Evolutionary conservation across 2,113 vertebrate genomes (phyloP), one percentile per base, ranked within the genome.

Genomic region (Erythrolamprus reginae): DNA sequence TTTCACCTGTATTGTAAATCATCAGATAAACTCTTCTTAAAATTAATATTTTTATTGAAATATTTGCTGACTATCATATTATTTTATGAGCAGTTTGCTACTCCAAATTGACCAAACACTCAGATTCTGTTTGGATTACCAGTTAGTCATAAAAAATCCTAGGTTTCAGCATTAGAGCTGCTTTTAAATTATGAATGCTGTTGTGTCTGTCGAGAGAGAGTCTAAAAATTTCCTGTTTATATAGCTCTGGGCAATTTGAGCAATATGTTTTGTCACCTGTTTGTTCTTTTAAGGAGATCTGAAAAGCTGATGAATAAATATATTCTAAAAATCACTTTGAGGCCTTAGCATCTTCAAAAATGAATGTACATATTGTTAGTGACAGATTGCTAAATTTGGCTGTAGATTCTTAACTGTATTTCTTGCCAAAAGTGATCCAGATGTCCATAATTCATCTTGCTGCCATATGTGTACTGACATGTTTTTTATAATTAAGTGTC

Each of bases 341-440:
- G 96, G 96, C 93, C 93, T 94, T 97, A 95, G 96, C 82, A 53
- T 96, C 95, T 96, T 97, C 96, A 96, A 96, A 77, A 97, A 97
- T 97, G 97, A 97, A 97, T 96, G 96, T 97, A 96, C 96, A 96
- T 97, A 96, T 97, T 97, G 96, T 97, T 97, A 97, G 96, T 97
- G 97, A 97, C 97, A 97, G 97, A 97, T 97, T 97, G 97, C 96
- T 97, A 95, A 97, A 97, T 96, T 97, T 97, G 97, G 97, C 95
- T 91, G 96, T 95, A 97, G 96, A 97, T 94, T 95, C 94, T 97
- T 97, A 97, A 95, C 96, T 96, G 93, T 96, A 94, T 97, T 96
- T 96, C 93, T 97, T 97, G 97, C 97, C 97, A 97, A 95, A 96
- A 98, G 96, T 97, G 96, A 97, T 98, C 97, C 98, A 98, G 97